Evolutionary conservation across 2,113 vertebrate genomes (phyloP).

Genomic region (Callithrix jacchus): DNA sequence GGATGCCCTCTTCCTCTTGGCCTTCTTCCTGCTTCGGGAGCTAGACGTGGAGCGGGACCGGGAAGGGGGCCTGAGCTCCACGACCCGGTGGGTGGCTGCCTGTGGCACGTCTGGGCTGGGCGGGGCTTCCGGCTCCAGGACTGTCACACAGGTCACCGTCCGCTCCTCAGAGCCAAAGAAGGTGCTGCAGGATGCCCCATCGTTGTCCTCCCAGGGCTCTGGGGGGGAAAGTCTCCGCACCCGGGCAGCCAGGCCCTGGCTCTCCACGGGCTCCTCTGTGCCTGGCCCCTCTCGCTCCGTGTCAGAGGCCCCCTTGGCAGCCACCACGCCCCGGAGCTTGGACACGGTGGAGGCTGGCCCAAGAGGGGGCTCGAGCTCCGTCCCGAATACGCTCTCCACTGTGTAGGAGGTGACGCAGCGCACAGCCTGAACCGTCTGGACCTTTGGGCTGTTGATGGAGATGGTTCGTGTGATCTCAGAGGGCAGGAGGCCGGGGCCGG

Average conservation of each 20-base stretch:
- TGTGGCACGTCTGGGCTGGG: not conserved
- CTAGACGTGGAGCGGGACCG: constrained; percentile 81
- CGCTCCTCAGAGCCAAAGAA: constrained; percentile 77
- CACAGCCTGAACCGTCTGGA: constrained; percentile 78
- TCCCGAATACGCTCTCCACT: constrained; percentile 53
- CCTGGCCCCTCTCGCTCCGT: constrained; percentile 46
- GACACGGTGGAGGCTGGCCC: not conserved
- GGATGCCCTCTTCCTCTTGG: constrained; percentile 81
- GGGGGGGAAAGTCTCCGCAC: constrained; percentile 41
- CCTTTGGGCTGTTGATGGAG: constrained; percentile 82
- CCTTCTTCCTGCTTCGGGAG: constrained; percentile 79
- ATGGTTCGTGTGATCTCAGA: constrained; percentile 86
- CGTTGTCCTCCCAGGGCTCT: constrained; percentile 72
- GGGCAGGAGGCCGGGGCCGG: constrained; percentile 73
- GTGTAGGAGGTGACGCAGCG: constrained; percentile 85
- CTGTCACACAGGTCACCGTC: constrained; percentile 74
- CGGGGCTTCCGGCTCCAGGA: constrained; percentile 46
- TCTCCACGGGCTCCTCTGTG: constrained; percentile 1
- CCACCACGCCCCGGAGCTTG: not conserved
- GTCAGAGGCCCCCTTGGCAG: constrained; percentile 66
- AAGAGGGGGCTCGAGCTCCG: constrained; percentile 60
- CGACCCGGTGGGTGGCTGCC: constrained; percentile 33
- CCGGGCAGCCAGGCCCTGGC: not conserved
- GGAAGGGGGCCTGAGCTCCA: constrained; percentile 77
- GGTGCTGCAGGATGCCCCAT: constrained; percentile 66